Evolutionary conservation across 2,888 invertebrate species (phyloP).

Genomic region (Gari tellinella): DNA sequence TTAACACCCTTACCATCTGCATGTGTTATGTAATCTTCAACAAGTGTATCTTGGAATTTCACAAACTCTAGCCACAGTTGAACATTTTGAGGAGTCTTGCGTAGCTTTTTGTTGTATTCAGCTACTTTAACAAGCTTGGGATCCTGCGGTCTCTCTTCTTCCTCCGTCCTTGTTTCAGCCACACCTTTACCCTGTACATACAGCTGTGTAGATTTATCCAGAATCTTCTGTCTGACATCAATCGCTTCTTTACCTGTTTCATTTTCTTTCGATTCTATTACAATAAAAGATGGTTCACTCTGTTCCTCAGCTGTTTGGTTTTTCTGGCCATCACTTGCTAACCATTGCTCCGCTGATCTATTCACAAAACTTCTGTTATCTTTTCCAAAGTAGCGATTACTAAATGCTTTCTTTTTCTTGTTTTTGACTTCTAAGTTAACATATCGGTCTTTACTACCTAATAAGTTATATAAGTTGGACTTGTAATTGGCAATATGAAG

Average conservation of each 20-base stretch:
- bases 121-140: slow-evolving; percentile 44
- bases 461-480: slow-evolving; percentile 43
- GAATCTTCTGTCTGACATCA: slow-evolving; percentile 57
- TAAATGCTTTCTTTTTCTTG: slow-evolving; percentile 48
- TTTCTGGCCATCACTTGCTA: neutral
- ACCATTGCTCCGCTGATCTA: slow-evolving; percentile 25
- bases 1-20: slow-evolving; percentile 17
- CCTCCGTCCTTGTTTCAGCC: slow-evolving; percentile 11
- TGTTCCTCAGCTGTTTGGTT: neutral
- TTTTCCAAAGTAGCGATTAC: slow-evolving; percentile 72
- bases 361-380: slow-evolving; percentile 58
- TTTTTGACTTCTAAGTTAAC: slow-evolving; percentile 43
- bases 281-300: slow-evolving; percentile 1
- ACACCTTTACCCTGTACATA: slow-evolving; percentile 77
- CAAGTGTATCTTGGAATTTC: slow-evolving; percentile 83
- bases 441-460: slow-evolving; percentile 42
- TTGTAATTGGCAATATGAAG: slow-evolving; percentile 78
- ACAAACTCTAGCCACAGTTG: slow-evolving; percentile 85
- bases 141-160: slow-evolving; percentile 9
- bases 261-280: slow-evolving; percentile 1
- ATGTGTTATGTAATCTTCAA: slow-evolving; percentile 7
- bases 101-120: slow-evolving; percentile 80
- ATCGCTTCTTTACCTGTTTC: neutral
- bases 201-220: slow-evolving; percentile 74
- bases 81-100: slow-evolving; percentile 81